Base-by-base conservation (phyloP, 2,797 vertebrate species). In the Florisuga fusca region DNA sequence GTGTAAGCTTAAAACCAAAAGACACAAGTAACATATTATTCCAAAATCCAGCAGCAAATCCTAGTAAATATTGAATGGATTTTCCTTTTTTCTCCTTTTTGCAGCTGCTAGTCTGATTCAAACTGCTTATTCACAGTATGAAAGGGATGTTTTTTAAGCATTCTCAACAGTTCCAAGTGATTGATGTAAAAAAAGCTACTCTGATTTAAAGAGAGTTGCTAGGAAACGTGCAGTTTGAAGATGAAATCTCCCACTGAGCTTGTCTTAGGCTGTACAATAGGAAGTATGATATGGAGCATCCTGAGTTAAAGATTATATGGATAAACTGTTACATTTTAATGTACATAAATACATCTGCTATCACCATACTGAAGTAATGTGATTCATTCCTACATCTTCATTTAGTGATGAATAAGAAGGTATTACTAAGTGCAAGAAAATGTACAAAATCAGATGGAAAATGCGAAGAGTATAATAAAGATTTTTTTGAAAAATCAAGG, bases 121-220 rank as follows among this genome's bases (percentile, higher is more conserved):
- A 86, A 98, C 97, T 98, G 97, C 98, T 98, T 98, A 97, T 98
- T 98, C 97, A 95, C n/a, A 93, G 95, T 83, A 97, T 98, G 96
- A 98, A 98, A 98, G 97, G 94, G 84, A 94, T 91, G 87, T 95
- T 98, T 98, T 97, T 97, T 92, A 95, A 97, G 95, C 69, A 89
- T 97, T 97, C 92, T 96, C 74, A 92, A 93, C 91, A 96, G 92
- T 98, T 97, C 88, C 36, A 48, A 97, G 83, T 95, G 95, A 96
- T 84, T 97, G 97, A 97, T 93, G 94, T 96, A 95, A 97, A 97
- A 98, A 97, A 97, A 97, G 92, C 97, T 95, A 97, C 93, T 97
- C 94, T 95, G 94, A 98, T 97, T 98, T 98, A 95, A 98, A 97
- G 97, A 94, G 94, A 97, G 98, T 99, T 99, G 99, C 99, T 99